A percentile compares a stretch with the other conserved stretches of the same genome.
Evolutionary conservation across 1,140 invertebrate genomes (phyloP).

Genomic region (Hetaerina americana): DNA sequence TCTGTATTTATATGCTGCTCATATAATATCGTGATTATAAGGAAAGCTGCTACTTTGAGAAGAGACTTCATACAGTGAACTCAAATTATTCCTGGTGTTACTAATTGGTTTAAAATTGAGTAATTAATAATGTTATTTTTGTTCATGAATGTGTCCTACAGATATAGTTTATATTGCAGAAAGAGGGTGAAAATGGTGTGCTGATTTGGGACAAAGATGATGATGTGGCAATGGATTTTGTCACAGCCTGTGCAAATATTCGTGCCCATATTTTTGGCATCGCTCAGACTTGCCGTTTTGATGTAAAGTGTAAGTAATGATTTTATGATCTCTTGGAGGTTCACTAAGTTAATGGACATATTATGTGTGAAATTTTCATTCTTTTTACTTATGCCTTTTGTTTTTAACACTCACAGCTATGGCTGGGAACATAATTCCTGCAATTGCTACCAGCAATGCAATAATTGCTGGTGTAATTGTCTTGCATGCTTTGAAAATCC

Average conservation of each 20-base stretch:
- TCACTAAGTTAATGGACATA: background rate
- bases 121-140: too few species aligned
- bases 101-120: too few species aligned
- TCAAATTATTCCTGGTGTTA: too few species aligned
- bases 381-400: conserved; percentile 8
- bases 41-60: too few species aligned
- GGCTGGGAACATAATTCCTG: conserved; percentile 97
- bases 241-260: conserved; percentile 88
- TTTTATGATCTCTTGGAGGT: background rate
- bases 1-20: too few species aligned
- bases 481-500: conserved; percentile 71
- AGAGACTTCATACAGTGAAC: too few species aligned
- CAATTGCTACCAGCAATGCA: conserved; percentile 97
- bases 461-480: conserved; percentile 92
- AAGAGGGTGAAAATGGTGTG: conserved; percentile 45
- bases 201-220: conserved; percentile 98
- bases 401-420: conserved; percentile 60
- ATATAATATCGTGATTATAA: too few species aligned
- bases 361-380: background rate
- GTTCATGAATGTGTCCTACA: too few species aligned
- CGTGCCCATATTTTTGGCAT: conserved; percentile 87
- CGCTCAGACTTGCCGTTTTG: conserved; percentile 72
- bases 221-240: conserved; percentile 87
- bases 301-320: conserved; percentile 90
- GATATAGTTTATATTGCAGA: too few species aligned